Base-by-base conservation (phyloP, 2,888 invertebrate species). In the Hesperia comma region DNA sequence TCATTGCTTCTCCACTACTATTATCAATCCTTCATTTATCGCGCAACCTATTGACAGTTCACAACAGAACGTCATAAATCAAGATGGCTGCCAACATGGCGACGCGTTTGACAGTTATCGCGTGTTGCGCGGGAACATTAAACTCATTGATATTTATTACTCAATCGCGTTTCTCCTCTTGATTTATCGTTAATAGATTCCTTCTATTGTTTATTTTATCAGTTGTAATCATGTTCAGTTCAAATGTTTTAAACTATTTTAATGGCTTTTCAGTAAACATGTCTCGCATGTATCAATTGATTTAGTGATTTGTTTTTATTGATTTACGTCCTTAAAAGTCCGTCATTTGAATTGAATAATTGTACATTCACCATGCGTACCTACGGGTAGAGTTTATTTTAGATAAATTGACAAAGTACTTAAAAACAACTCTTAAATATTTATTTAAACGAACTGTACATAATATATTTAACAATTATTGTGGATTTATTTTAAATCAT, bases 101-200 rank as follows among this genome's bases (percentile, higher is more conserved):
- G 84, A 78, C 84, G 81, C 76, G 79, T 80, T 82, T 87, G 90
- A 91, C 91, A 91, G 88, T 88, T 89, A 90, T 88, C 87, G 91
- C 88, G 81, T 89, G 90, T 89, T 82, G 82, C 85, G 85, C 84
- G 86, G 85, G 86, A 88, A 89, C 90, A 90, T 92, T 92, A 90
- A 88, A 88, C 84, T 90, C 88, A 92, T 92, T 92, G 90, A 90
- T 89, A 91, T 92, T 92, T 92, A 92, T 92, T 89, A 81, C 91
- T 92, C 91, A 91, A 92, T 92, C 90, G 87, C 79, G 79, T 79
- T 76, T 80, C 79, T 81, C 79, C 82, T 79, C 80, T 79, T 88
- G 91, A 90, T 90, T 90, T 91, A 90, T 89, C 78, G 84, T 75
- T 84, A 86, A 87, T 88, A 87, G 87, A 90, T 88, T 87, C 81